Evolutionary conservation across 2,113 vertebrate genomes (phyloP), one percentile per base, ranked within the genome.

Genomic region (Bos taurus): DNA sequence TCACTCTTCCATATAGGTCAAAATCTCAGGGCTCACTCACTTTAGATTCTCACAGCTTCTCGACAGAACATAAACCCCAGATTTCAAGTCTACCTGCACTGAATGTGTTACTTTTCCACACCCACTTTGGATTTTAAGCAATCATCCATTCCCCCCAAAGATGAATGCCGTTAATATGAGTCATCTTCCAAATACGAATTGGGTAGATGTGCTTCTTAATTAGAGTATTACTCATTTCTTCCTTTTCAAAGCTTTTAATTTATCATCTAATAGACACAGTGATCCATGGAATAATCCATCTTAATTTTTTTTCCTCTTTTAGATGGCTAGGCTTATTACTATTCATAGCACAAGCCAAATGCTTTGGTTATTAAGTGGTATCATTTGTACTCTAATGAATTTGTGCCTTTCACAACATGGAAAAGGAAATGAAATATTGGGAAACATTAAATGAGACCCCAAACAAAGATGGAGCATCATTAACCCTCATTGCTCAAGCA

Each of bases 231-330:
- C 95, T 97, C 36, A 1, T 95, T 97, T 94, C 92, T 97, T 90
- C 46, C 88, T 95, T 90, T 92, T 62, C 94, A 96, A 94, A 90
- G 64, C 84, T 60, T 96, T 98, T 96, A 88, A 60, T 97, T 98
- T 98, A 74, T 98, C 94, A 96, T 98, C 95, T 97, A 95, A 95
- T 89, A 94, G 89, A 40, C 23, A 87, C 96, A 88, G 60, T 85
- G 95, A 94, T 96, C 95, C 64, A 25, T 83, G 95, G 97, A 93
- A 96, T 98, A 96, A 98, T 95, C 46, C 60, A 28, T 91, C 77
- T 91, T 96, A 40, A 77, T 91, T 92, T 95, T 87, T 48, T 67
- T 59, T 12, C 33, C 48, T 26, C 50, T 83, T 90, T 83, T 50
- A 94, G 81, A 25, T 89, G 67, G 40, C 50, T n/a, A 11, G 43